Base-by-base conservation (phyloP, 2,797 vertebrate species). In the Crypturellus tataupa region DNA sequence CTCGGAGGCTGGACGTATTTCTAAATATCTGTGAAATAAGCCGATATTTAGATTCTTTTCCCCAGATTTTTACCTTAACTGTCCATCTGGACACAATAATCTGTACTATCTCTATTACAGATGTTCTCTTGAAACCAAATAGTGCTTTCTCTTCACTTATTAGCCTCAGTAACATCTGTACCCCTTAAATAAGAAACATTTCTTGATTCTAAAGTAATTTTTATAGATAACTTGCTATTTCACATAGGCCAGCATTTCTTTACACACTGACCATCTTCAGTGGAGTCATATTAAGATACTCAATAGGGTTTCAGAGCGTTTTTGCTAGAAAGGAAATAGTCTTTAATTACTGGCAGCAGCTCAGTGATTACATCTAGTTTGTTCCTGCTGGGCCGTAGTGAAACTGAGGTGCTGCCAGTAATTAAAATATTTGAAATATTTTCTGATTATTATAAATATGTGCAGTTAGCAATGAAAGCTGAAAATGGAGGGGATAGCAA, bases 361-460 rank as follows among this genome's bases (percentile, higher is more conserved):
- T 93, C 80, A 12, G 86, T 56, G 70, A 89, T 93, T 82, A n/a
- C 81, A 80, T 64, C 68, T 82, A 46, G 1, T 47, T 51, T 1
- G 46, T 60, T 68, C 94, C 92, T 82, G 86, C 94, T 77, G 92
- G 49, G 95, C 64, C 78, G 51, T 17, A 37, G 23, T 89, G 72
- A 29, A 73, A 70, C 71, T 1, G 62, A 89, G 93, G 64, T 51
- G 29, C 31, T 92, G 64, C 67, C 42, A 58, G 51, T 59, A 94
- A 96, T 94, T 86, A 90, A 79, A 75, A 62, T 39, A 31, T 59
- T 81, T 84, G 88, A 86, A 71, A 75, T 76, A 9, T 65, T 81
- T 93, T 90, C 84, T 92, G 75, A 96, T 84, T 69, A 84, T 35
- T 63, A 39, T 79, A 86, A 96, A 95, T 90, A 94, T 91, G 94